Conservation (phyloP, 53 echinoderm and acorn worm species). For the Paracentrotus lividus region DNA sequence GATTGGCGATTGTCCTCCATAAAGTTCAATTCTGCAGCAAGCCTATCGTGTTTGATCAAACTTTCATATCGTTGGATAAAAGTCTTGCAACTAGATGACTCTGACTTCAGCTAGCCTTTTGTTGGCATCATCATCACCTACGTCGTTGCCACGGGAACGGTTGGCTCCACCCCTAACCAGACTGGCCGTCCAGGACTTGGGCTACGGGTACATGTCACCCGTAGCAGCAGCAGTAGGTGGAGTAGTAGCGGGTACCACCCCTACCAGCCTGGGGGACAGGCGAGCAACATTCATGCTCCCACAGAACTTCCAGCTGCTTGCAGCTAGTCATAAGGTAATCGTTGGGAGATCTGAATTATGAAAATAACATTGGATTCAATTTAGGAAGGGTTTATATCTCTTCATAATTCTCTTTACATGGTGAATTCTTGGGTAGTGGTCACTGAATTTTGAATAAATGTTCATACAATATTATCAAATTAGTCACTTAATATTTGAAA, state of each 20-base stretch:
- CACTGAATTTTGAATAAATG: too few relatives aligned
- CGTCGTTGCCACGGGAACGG: conserved; percentile 5
- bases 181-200: conserved; percentile 66
- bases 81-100: conserved; percentile 17
- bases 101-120: neutral
- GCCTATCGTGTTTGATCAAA: neutral
- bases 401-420: neutral
- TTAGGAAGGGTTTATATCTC: neutral
- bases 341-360: neutral
- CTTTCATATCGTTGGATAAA: neutral
- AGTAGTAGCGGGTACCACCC: conserved; percentile 15
- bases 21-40: neutral
- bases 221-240: conserved; percentile 23
- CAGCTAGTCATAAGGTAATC: conserved; percentile 51
- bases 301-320: conserved; percentile 44
- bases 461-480: too few relatives aligned
- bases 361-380: neutral
- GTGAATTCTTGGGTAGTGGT: too few relatives aligned
- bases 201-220: conserved; percentile 65
- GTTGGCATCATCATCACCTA: neutral
- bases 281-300: conserved; percentile 52
- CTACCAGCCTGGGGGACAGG: neutral
- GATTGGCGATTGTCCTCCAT: neutral
- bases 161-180: conserved; percentile 41
- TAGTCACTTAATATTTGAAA: too few relatives aligned